These are phyloP conservation scores for Potorous gilbertii DNA, from an alignment of 2,797 vertebrate species.

Conservation along the genomic window DNA sequence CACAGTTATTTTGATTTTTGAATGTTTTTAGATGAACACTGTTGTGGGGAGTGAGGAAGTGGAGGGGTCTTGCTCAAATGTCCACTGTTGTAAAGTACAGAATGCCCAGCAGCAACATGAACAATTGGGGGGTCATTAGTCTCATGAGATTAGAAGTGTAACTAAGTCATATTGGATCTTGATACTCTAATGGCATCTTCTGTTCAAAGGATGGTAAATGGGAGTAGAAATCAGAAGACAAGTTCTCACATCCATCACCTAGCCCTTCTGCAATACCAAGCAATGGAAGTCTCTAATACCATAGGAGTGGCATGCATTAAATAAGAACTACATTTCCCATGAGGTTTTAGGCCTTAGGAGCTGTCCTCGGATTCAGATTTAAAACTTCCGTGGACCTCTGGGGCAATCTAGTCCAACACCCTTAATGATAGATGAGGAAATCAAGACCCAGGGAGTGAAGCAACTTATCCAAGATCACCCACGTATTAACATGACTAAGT, in stretches of 20 bases:
- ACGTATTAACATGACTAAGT: not conserved
- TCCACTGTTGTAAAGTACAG: conserved; percentile 44
- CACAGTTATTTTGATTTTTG: conserved; percentile 43
- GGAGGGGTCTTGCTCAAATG: conserved; percentile 25
- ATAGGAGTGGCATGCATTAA: not conserved
- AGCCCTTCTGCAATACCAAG: not conserved
- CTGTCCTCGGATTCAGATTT: not conserved
- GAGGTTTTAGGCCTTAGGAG: not conserved
- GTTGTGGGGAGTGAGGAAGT: conserved; percentile 61
- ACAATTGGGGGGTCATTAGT: conserved; percentile 68
- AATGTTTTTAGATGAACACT: conserved; percentile 62
- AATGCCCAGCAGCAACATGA: conserved; percentile 58
- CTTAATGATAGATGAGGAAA: not conserved
- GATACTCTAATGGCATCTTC: not conserved
- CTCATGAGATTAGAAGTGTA: not conserved
- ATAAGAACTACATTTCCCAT: not conserved
- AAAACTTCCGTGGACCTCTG: not conserved
- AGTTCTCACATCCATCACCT: not conserved
- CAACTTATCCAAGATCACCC: not conserved
- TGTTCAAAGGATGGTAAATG: conserved; percentile 28
- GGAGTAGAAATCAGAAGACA: conserved; percentile 20
- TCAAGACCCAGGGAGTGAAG: not conserved
- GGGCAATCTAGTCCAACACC: not conserved
- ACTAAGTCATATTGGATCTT: not conserved
- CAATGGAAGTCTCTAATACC: not conserved